Base-by-base conservation (phyloP, 2,113 vertebrate genomes). In the Oenanthe melanoleuca region DNA sequence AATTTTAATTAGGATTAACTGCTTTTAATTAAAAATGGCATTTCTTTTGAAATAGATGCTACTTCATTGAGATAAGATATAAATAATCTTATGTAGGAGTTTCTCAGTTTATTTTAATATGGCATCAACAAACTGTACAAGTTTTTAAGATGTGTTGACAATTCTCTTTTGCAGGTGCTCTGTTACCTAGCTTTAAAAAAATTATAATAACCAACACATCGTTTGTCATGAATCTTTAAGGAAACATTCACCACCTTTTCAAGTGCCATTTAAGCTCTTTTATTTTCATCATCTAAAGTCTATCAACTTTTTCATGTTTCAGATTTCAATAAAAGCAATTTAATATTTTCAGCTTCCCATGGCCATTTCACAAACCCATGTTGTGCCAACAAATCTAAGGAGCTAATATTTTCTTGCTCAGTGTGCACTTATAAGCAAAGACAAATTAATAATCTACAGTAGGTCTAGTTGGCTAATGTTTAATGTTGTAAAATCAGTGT, bases 301-400 rank as follows among this genome's bases (percentile, higher is more conserved):
- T 57, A 93, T 74, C 55, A 82, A 78, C 19, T 93, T 97, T 53
- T 88, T 19, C 38, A 70, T 38, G 21, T 86, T 90, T 85, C 42
- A 59, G 5, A 80, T 87, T 96, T 89, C 53, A 92, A 25, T 59
- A 92, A 87, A 93, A 63, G 74, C 23, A 86, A 93, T 81, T 88
- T 88, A 73, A 85, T 92, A 44, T 74, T 92, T 87, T 86, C 67
- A 86, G 79, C 59, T 94, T 94, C 52, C 53, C 0, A 0, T 72
- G 61, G 67, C 40, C 40, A 45, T 81, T 93, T 93, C 72, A 83
- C 45, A 94, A 92, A 45, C 23, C 23, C 38, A 50, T 79, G 75
- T 93, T 96, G 75, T 77, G 71, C 67, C 89, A 96, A 89, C 92
- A 96, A 89, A 95, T 92, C 81, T 95, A 89, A 92, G 73, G 74